Conservation (phyloP, 2,797 vertebrate genomes). For the Paguma larvata region DNA sequence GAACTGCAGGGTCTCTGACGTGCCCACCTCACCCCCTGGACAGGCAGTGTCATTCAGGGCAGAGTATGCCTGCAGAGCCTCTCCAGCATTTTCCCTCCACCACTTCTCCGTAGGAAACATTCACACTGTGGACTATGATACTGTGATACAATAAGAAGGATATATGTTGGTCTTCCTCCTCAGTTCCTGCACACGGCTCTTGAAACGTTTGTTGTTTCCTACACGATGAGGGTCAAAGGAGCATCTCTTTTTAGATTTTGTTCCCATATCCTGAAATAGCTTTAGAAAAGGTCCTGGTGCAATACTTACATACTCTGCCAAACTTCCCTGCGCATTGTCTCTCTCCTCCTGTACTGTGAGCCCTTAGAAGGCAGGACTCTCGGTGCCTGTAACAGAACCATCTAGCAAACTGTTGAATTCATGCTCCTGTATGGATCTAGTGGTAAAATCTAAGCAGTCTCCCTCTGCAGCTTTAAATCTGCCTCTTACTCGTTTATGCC, state of each 20-base stretch:
- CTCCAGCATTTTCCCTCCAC: too few relatives aligned
- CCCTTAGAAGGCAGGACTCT: neutral
- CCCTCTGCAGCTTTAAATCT: neutral
- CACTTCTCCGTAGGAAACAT: too few relatives aligned
- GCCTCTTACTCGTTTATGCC: neutral
- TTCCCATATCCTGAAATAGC: neutral
- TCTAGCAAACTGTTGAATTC: neutral
- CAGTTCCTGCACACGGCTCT: neutral
- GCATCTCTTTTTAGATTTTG: neutral
- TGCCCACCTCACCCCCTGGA: neutral
- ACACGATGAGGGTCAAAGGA: neutral
- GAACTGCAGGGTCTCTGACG: conserved; percentile 56
- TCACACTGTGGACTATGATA: neutral
- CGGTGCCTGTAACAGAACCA: neutral
- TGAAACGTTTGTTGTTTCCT: neutral
- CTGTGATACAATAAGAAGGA: neutral
- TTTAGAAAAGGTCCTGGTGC: neutral
- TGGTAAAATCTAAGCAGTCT: neutral
- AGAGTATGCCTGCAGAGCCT: neutral
- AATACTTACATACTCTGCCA: neutral
- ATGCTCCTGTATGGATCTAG: accelerated
- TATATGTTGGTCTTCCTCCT: neutral
- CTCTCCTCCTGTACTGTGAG: neutral
- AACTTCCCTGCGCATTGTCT: neutral
- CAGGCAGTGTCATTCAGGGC: neutral